A percentile compares a stretch with the other conserved stretches of the same genome.
phyloP scores from a whole-genome alignment of 2,888 invertebrate species.

The Reticulitermes lucifugus region DNA sequence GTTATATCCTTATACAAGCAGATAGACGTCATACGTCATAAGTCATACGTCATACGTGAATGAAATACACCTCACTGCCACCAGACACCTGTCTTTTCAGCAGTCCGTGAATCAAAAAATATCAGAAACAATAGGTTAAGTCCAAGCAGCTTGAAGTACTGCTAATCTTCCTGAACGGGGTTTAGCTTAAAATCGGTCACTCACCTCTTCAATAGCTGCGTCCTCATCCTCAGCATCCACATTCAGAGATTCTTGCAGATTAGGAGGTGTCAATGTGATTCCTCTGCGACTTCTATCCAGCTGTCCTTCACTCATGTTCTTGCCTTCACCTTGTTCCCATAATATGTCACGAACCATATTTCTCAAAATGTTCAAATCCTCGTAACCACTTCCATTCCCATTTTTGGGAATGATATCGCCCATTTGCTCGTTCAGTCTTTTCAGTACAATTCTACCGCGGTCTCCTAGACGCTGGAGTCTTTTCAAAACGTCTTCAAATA shows the following conservation, averaged over 20 bases:
- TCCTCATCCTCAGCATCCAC: constrained; percentile 72
- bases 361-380: constrained; percentile 15
- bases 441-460: constrained; percentile 69
- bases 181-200: background rate
- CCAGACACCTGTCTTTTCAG: too few relatives aligned
- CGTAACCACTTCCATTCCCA: constrained; percentile 14
- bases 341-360: constrained; percentile 27
- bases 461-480: constrained; percentile 70
- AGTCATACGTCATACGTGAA: too few relatives aligned
- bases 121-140: too few relatives aligned
- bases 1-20: too few relatives aligned
- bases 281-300: background rate
- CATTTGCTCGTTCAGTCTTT: constrained; percentile 67
- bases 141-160: too few relatives aligned
- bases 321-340: background rate
- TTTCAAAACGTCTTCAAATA: constrained; percentile 70
- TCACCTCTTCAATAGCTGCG: constrained; percentile 74
- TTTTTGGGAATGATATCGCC: background rate
- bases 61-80: too few relatives aligned
- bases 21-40: too few relatives aligned
- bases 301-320: background rate
- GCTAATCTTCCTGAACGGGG: too few relatives aligned
- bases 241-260: constrained; percentile 65
- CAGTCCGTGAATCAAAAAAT: too few relatives aligned
- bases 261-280: background rate